These are phyloP conservation scores for Scrobipalpa atriplicella DNA, from an alignment of 2,888 invertebrate species.

Conservation along the genomic window DNA sequence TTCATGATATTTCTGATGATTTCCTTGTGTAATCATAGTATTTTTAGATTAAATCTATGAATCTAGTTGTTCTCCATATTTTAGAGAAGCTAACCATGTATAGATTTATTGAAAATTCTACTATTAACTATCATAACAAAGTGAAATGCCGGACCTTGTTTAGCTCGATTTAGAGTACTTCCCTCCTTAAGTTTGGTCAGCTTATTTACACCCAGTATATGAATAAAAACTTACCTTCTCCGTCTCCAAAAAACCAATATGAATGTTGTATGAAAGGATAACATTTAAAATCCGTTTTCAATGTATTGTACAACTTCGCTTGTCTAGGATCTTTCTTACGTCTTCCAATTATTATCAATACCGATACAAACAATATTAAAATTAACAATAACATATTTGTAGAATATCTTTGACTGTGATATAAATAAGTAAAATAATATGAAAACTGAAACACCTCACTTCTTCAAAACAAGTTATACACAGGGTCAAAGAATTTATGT, in stretches of 20 bases:
- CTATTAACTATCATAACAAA: too few species aligned
- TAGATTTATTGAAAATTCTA: too few species aligned
- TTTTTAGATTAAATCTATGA: too few species aligned
- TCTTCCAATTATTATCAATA: neutral
- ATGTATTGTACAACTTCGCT: conserved; percentile 5
- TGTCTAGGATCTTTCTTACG: neutral
- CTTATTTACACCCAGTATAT: too few species aligned
- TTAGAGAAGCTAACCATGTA: too few species aligned
- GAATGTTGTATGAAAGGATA: conserved; percentile 11
- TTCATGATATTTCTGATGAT: too few species aligned
- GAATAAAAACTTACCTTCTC: conserved; percentile 5
- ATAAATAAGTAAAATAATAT: neutral
- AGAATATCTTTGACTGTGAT: neutral
- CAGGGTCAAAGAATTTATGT: neutral
- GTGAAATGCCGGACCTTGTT: too few species aligned
- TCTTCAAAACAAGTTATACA: neutral
- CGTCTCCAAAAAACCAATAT: neutral
- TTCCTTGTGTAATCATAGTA: too few species aligned
- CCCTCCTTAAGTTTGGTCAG: too few species aligned
- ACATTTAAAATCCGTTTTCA: neutral
- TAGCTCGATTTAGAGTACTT: too few species aligned
- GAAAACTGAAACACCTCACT: neutral
- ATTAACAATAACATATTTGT: neutral
- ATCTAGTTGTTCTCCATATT: too few species aligned
- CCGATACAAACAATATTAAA: neutral